Conservation (phyloP, 2,113 vertebrate species). For the Miniopterus natalensis region DNA sequence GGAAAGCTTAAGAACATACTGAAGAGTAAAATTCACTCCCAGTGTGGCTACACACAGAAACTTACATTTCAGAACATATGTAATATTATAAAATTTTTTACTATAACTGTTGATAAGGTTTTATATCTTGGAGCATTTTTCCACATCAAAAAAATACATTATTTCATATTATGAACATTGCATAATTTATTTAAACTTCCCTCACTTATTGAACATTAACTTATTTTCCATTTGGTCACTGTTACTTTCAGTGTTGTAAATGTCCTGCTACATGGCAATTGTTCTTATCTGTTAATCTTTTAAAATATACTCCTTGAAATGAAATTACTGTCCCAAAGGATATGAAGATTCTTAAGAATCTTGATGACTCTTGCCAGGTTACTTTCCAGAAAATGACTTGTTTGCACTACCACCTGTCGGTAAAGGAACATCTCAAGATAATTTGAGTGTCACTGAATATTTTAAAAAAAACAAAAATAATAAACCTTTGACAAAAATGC, state of each 20-base stretch:
- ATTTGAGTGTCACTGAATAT: not conserved
- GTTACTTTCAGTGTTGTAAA: not conserved
- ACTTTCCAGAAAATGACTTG: not conserved
- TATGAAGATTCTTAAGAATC: not conserved
- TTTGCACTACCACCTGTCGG: not conserved
- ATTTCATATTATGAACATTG: constrained; percentile 3
- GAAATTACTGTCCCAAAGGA: not conserved
- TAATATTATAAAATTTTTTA: not conserved
- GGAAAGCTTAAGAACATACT: not conserved
- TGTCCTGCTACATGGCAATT: not conserved
- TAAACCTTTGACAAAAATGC: not conserved
- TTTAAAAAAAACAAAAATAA: not conserved
- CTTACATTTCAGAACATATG: not conserved
- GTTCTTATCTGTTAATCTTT: constrained; percentile 25
- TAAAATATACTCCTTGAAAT: not conserved
- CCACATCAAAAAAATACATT: not conserved
- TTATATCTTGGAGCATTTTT: not conserved
- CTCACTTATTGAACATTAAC: not conserved
- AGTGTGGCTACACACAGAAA: not conserved
- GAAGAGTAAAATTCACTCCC: not conserved
- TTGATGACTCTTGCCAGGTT: not conserved
- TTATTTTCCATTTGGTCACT: not conserved
- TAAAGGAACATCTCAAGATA: not conserved
- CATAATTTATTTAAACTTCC: not conserved
- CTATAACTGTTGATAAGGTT: not conserved